Evolutionary conservation across 35 echinoderm and acorn worm genomes (phyloP).

Genomic region (Holothuria glaberrima): DNA sequence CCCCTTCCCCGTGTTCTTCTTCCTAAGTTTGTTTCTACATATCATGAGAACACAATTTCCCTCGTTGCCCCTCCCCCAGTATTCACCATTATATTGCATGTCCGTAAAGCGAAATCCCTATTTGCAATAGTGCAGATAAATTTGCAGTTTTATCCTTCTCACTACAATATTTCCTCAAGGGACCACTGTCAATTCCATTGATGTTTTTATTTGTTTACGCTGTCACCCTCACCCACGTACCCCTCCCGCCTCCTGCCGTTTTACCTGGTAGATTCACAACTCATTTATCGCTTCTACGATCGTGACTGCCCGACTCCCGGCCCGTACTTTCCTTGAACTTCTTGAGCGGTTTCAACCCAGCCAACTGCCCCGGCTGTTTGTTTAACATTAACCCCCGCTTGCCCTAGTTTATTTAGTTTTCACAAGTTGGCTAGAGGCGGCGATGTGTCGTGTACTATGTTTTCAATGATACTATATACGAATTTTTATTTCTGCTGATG

Average conservation of each 20-base stretch:
- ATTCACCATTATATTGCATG: too few relatives aligned
- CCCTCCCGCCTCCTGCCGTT: background rate
- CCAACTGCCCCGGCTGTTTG: constrained; percentile 39
- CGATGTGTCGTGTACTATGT: constrained; percentile 5
- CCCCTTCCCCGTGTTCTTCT: too few relatives aligned
- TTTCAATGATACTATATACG: too few relatives aligned
- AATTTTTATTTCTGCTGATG: too few relatives aligned
- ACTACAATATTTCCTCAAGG: too few relatives aligned
- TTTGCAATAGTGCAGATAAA: too few relatives aligned
- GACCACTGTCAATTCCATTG: too few relatives aligned
- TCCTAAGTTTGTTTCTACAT: too few relatives aligned
- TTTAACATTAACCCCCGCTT: constrained; percentile 49
- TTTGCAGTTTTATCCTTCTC: too few relatives aligned
- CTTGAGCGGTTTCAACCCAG: constrained; percentile 16
- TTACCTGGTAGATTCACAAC: background rate
- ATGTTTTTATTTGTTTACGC: constrained; percentile 25
- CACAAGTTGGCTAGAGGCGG: background rate
- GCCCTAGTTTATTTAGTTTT: constrained; percentile 45
- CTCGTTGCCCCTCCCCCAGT: too few relatives aligned
- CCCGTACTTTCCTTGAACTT: constrained; percentile 48
- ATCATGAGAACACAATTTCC: too few relatives aligned
- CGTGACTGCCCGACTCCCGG: constrained; percentile 7
- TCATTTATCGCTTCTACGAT: background rate
- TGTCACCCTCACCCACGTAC: background rate
- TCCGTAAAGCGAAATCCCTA: too few relatives aligned